These are phyloP conservation scores for Noctua janthina DNA, from an alignment of 2,888 invertebrate genomes.

Conservation along the genomic window DNA sequence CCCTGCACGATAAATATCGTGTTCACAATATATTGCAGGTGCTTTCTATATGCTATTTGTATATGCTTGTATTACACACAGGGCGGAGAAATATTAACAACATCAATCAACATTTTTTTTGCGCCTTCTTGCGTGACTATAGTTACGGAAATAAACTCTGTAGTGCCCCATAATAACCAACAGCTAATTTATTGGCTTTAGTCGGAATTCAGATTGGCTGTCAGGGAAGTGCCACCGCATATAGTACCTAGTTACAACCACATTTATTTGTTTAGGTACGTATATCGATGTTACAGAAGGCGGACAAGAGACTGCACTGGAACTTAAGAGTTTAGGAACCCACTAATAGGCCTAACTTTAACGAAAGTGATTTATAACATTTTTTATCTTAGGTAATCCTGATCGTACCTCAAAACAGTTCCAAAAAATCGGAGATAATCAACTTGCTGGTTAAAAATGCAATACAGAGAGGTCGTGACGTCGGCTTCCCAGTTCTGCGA, in stretches of 20 bases:
- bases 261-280: background rate
- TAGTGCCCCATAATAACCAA: background rate
- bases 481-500: slow-evolving; percentile 80
- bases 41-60: background rate
- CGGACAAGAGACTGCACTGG: background rate
- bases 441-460: slow-evolving; percentile 79
- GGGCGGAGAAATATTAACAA: background rate
- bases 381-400: slow-evolving; percentile 77
- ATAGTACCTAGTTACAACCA: background rate
- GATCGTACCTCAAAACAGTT: slow-evolving; percentile 78
- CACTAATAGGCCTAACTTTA: background rate
- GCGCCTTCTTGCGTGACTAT: background rate
- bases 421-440: slow-evolving; percentile 76
- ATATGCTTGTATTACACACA: background rate
- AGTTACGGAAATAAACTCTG: background rate
- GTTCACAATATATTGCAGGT: slow-evolving; percentile 86
- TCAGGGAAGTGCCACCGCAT: background rate
- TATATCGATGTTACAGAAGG: background rate
- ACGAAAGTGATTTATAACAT: background rate
- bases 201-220: background rate
- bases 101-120: background rate
- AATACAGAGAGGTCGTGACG: slow-evolving; percentile 81
- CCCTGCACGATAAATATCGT: slow-evolving; percentile 82
- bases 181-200: background rate
- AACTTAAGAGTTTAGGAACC: background rate